Conservation (phyloP, 1,140 invertebrate species). For the Brachionus rotundiformis region DNA sequence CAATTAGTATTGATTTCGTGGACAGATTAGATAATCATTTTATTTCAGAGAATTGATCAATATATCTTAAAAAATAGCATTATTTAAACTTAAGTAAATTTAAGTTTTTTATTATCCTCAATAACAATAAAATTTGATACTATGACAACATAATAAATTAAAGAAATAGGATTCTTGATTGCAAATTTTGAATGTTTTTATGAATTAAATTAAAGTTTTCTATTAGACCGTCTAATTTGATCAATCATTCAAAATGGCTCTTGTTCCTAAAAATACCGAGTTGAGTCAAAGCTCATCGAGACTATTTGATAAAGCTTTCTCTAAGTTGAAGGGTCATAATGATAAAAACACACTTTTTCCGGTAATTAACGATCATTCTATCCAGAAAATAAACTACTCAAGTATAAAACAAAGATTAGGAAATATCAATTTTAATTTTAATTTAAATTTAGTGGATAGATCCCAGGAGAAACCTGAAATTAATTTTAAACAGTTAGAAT, state of each 20-base stretch:
- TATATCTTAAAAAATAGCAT: no score
- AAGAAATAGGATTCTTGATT: not conserved
- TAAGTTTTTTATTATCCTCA: not conserved
- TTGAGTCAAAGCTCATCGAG: not conserved
- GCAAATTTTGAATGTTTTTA: not conserved
- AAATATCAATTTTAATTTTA: not conserved
- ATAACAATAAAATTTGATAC: not conserved
- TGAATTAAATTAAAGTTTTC: not conserved
- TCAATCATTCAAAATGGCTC: not conserved
- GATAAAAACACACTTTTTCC: slow-evolving; percentile 30
- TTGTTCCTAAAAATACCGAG: not conserved
- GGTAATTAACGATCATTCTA: not conserved
- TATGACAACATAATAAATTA: slow-evolving; percentile 30
- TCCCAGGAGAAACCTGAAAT: not conserved
- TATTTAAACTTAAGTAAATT: not conserved
- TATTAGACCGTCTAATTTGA: not conserved
- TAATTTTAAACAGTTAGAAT: slow-evolving; percentile 40
- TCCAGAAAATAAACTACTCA: slow-evolving; percentile 34
- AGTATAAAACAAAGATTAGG: not conserved
- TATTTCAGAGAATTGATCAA: no score
- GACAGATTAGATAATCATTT: no score
- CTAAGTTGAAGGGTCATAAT: not conserved
- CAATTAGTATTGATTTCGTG: no score
- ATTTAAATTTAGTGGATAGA: not conserved
- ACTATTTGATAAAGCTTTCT: not conserved